A percentile compares a stretch with the other conserved stretches of the same genome.
Evolutionary conservation across 2,797 vertebrate genomes (phyloP).

Genomic region (Chaunax sp.): DNA sequence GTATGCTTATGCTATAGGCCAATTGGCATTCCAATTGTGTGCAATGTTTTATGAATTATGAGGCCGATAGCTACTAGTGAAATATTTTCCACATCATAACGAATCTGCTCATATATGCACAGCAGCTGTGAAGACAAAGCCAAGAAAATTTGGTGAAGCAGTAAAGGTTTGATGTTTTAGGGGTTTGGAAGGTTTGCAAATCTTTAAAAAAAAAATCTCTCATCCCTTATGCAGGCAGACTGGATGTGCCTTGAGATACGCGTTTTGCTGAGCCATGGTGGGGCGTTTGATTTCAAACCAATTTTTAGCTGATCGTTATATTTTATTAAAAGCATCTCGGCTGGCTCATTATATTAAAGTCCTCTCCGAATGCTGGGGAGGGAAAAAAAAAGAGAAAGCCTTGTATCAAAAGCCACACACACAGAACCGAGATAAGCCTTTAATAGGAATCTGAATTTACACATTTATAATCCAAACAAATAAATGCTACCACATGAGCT

Average conservation of each 20-base stretch:
- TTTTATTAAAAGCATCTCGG: slow-evolving; percentile 79
- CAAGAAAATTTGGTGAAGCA: slow-evolving; percentile 43
- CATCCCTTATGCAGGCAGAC: slow-evolving; percentile 75
- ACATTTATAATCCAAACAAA: slow-evolving; percentile 70
- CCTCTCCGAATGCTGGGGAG: slow-evolving; percentile 27
- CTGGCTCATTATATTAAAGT: slow-evolving; percentile 78
- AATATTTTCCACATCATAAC: slow-evolving; percentile 60
- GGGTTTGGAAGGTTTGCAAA: slow-evolving; percentile 65
- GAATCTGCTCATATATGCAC: slow-evolving; percentile 47
- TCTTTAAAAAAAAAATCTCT: slow-evolving; percentile 46
- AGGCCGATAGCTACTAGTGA: slow-evolving; percentile 54
- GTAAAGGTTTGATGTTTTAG: slow-evolving; percentile 62
- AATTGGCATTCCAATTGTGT: slow-evolving; percentile 62
- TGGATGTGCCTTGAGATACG: slow-evolving; percentile 78
- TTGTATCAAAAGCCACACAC: slow-evolving; percentile 53
- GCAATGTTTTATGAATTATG: slow-evolving; percentile 70
- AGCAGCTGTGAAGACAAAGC: slow-evolving; percentile 60
- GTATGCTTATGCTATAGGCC: slow-evolving; percentile 48
- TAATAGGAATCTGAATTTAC: slow-evolving; percentile 61
- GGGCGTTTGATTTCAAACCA: slow-evolving; percentile 79
- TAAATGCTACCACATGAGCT: slow-evolving; percentile 60
- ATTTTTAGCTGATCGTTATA: slow-evolving; percentile 82
- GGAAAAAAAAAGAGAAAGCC: slow-evolving; percentile 19
- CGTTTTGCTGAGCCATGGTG: slow-evolving; percentile 77
- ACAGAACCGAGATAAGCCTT: slow-evolving; percentile 41